These are phyloP conservation scores for Seriola rivoliana DNA, from an alignment of 2,113 vertebrate genomes.

Conservation along the genomic window DNA sequence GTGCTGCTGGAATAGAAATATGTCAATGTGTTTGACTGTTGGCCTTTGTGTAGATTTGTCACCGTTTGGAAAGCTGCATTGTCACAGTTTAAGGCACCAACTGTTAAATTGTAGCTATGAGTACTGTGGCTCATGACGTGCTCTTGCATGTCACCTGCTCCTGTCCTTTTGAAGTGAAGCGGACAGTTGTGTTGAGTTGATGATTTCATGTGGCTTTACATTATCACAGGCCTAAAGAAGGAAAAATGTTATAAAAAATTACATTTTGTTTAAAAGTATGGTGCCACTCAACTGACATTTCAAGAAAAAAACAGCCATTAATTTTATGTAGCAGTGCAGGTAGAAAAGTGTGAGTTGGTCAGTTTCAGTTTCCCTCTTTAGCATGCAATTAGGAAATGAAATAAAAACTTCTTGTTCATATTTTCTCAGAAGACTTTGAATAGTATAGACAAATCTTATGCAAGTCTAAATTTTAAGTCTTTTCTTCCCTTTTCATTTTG, in stretches of 20 bases:
- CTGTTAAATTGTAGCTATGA: constrained; percentile 19
- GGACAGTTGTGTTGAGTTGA: not conserved
- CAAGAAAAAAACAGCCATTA: not conserved
- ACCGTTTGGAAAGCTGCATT: constrained; percentile 13
- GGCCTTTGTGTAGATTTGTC: constrained; percentile 27
- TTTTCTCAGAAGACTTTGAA: not conserved
- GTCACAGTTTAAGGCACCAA: constrained; percentile 18
- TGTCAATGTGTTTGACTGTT: constrained; percentile 21
- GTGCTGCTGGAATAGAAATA: constrained; percentile 17
- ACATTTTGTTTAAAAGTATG: not conserved
- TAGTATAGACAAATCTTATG: not conserved
- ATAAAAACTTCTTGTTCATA: not conserved
- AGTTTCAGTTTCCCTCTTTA: not conserved
- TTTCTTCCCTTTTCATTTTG: constrained; percentile 2
- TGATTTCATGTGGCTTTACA: not conserved
- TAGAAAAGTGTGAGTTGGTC: not conserved
- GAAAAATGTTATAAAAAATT: not conserved
- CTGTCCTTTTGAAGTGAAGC: constrained; percentile 20
- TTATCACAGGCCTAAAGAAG: not conserved
- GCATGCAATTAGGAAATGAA: not conserved
- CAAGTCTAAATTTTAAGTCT: not conserved
- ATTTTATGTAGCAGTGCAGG: not conserved
- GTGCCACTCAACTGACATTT: not conserved
- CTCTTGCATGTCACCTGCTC: constrained; percentile 13
- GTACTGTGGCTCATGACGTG: constrained; percentile 18